These are phyloP conservation scores for Drosophila macrothrix DNA, from an alignment of 2,888 invertebrate species.

Conservation along the genomic window DNA sequence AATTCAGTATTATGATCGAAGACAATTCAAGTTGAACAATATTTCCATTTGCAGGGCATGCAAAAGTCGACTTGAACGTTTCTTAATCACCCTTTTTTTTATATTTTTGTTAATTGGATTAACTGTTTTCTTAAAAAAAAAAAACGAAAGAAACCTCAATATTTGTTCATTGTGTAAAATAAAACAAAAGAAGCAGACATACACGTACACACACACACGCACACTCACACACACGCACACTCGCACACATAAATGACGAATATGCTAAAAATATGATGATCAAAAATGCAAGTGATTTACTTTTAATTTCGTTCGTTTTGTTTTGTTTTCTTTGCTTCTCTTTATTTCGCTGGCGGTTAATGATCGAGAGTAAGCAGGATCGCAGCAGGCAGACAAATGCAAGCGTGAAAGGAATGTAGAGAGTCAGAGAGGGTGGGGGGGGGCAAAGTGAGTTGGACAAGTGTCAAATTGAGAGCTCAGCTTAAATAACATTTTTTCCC, in stretches of 20 bases:
- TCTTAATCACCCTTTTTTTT: constrained; percentile 24
- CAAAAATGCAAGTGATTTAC: constrained; percentile 66
- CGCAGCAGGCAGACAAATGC: background rate
- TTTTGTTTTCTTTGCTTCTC: constrained; percentile 9
- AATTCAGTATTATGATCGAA: background rate
- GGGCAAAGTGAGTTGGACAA: constrained; percentile 7
- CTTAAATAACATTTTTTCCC: constrained; percentile 47
- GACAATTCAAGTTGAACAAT: background rate
- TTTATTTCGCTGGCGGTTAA: constrained; percentile 25
- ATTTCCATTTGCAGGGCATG: constrained; percentile 33
- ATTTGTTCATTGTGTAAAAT: constrained; percentile 44
- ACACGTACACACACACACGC: background rate
- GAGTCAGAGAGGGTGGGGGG: background rate
- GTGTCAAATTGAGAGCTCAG: constrained; percentile 58
- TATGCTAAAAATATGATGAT: constrained; percentile 53
- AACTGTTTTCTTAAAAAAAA: constrained; percentile 60
- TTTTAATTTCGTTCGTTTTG: constrained; percentile 48
- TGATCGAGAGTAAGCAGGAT: constrained; percentile 39
- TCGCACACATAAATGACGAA: constrained; percentile 21
- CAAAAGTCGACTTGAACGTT: constrained; percentile 24
- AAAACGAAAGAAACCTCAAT: constrained; percentile 66
- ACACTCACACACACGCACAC: background rate
- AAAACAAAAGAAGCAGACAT: constrained; percentile 6
- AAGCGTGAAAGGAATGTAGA: constrained; percentile 11
- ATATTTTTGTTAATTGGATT: constrained; percentile 75